Percentiles rank a stretch among this genome's conserved stretches.
phyloP scores from a whole-genome alignment of 2,888 invertebrate genomes.

The Zhengitettix transpicula region DNA sequence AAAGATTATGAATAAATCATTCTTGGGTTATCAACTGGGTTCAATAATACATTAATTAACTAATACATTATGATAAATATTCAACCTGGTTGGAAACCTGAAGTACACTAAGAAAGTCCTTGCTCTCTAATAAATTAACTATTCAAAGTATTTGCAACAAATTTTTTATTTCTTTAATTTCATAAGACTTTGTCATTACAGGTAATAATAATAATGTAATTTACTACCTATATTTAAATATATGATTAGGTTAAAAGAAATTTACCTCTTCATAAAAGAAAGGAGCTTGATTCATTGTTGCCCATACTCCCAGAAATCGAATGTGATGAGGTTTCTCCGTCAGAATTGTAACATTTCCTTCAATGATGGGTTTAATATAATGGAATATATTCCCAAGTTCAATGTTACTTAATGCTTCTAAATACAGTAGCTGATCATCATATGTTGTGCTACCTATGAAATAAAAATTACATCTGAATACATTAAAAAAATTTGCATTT shows the following conservation, averaged over 20 bases:
- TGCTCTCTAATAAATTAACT: too few species aligned
- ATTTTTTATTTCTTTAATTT: too few species aligned
- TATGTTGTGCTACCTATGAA: slow-evolving; percentile 40
- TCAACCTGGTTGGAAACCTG: too few species aligned
- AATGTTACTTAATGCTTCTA: slow-evolving; percentile 52
- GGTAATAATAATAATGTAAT: too few species aligned
- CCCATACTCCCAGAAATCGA: slow-evolving; percentile 50
- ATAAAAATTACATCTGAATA: background rate
- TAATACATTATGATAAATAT: too few species aligned
- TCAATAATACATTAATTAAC: too few species aligned
- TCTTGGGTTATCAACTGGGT: too few species aligned
- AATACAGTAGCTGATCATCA: slow-evolving; percentile 49
- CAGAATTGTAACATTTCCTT: slow-evolving; percentile 21
- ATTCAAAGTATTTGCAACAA: too few species aligned
- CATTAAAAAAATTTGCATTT: background rate
- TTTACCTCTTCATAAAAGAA: slow-evolving; percentile 32
- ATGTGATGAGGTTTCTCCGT: slow-evolving; percentile 30
- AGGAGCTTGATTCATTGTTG: slow-evolving; percentile 34
- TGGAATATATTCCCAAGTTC: slow-evolving; percentile 37
- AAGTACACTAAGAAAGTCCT: too few species aligned
- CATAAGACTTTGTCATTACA: too few species aligned
- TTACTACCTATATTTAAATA: too few species aligned
- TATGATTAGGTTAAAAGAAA: background rate
- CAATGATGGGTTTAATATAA: slow-evolving; percentile 32
- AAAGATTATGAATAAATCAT: too few species aligned